Evolutionary conservation across 2,113 vertebrate genomes (phyloP).

Genomic region (Mesocricetus auratus): DNA sequence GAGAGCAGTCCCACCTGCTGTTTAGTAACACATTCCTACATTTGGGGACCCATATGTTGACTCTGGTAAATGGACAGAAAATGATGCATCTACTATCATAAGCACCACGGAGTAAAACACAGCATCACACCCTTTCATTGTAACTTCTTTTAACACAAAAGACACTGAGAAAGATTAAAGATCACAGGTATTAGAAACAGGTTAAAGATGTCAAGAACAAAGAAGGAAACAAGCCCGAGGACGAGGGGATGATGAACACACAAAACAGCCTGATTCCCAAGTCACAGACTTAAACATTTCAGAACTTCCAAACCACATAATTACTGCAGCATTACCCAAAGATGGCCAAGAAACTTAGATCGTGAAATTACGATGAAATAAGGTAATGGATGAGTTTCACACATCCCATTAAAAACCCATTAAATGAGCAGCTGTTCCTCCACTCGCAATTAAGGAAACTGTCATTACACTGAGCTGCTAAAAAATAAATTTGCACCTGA

Average conservation of each 20-base stretch:
- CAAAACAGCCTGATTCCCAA: neutral
- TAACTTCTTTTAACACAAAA: conserved; percentile 25
- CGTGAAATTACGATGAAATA: conserved; percentile 40
- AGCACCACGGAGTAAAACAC: neutral
- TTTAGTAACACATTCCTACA: conserved; percentile 33
- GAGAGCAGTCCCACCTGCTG: conserved; percentile 10
- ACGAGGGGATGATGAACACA: neutral
- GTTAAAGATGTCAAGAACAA: neutral
- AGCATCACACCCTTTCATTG: neutral
- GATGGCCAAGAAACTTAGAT: conserved; percentile 49
- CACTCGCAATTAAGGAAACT: conserved; percentile 40
- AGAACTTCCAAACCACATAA: conserved; percentile 23
- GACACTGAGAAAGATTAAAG: conserved; percentile 30
- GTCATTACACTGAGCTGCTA: conserved; percentile 46
- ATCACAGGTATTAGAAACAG: neutral
- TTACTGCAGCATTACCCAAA: conserved; percentile 53
- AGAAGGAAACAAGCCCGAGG: neutral
- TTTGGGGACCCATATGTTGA: neutral
- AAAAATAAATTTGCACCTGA: conserved; percentile 21
- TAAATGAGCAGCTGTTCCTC: conserved; percentile 60
- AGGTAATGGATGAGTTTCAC: conserved; percentile 44
- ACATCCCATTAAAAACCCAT: conserved; percentile 62
- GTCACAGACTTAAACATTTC: conserved; percentile 25
- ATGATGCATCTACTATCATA: neutral
- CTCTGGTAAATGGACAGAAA: neutral